Percentiles rank a stretch among this genome's conserved stretches.
phyloP scores from a whole-genome alignment of 2,113 vertebrate genomes.

The Nibea coibor region DNA sequence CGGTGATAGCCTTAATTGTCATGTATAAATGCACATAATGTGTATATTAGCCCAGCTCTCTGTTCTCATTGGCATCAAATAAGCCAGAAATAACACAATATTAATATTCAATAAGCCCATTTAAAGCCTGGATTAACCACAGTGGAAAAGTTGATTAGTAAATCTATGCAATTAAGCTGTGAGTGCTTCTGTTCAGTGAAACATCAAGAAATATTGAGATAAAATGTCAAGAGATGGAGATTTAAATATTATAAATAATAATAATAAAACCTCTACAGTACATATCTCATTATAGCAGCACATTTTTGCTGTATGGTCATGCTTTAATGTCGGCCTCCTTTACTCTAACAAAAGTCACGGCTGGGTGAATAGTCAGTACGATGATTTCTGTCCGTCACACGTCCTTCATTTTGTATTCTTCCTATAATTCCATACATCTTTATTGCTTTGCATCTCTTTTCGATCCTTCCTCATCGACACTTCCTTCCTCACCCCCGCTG shows the following conservation, averaged over 20 bases:
- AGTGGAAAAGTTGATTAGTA: constrained; percentile 4
- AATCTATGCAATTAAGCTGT: constrained; percentile 13
- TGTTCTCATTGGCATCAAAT: not conserved
- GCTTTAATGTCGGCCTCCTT: not conserved
- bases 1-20: not conserved
- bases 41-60: not conserved
- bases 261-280: not conserved
- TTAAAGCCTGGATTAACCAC: constrained; percentile 19
- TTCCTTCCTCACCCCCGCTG: not conserved
- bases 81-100: constrained; percentile 10
- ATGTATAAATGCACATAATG: not conserved
- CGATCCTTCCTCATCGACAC: constrained; percentile 18
- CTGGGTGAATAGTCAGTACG: too few species aligned
- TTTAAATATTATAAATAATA: not conserved
- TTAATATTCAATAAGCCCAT: constrained; percentile 8
- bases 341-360: not conserved
- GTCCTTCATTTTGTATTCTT: not conserved
- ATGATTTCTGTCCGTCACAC: not conserved
- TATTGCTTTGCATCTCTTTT: constrained; percentile 7
- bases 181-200: not conserved
- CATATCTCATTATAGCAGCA: not conserved
- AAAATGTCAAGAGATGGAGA: not conserved
- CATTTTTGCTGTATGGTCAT: too few species aligned
- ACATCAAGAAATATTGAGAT: not conserved
- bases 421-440: not conserved